Conservation (phyloP, 2,797 vertebrate genomes). For the Thaleichthys pacificus region DNA sequence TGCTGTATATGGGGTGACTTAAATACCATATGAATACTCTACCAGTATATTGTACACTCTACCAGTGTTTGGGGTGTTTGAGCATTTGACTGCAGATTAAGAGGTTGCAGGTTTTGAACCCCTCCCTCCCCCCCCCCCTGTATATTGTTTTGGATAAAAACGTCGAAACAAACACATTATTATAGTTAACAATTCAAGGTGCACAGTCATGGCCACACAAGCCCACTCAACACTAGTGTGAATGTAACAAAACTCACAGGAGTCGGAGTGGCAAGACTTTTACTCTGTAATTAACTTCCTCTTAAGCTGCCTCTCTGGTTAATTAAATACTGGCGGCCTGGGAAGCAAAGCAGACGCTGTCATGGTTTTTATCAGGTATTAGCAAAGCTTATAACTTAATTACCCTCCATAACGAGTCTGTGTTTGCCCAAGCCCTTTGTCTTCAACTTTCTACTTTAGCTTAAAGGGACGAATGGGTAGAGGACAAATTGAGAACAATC, state of each 20-base stretch:
- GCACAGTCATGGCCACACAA: background rate
- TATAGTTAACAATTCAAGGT: too few species aligned
- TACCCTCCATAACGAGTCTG: slow-evolving; percentile 30
- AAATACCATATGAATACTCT: too few species aligned
- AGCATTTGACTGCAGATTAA: too few species aligned
- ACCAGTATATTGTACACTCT: too few species aligned
- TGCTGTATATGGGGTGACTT: too few species aligned
- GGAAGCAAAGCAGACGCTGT: slow-evolving; percentile 32
- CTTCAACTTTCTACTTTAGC: background rate
- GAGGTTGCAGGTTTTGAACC: too few species aligned
- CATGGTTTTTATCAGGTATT: slow-evolving; percentile 37
- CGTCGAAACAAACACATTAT: too few species aligned
- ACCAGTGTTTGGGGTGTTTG: too few species aligned
- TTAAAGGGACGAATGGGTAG: background rate
- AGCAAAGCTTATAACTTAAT: slow-evolving; percentile 63
- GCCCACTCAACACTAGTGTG: background rate
- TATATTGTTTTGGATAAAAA: too few species aligned
- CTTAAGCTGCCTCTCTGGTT: slow-evolving; percentile 57
- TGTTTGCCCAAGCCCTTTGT: slow-evolving; percentile 1
- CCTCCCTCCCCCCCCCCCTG: too few species aligned
- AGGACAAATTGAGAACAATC: background rate
- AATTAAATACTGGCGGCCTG: slow-evolving; percentile 44
- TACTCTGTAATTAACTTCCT: slow-evolving; percentile 65
- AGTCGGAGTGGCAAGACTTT: slow-evolving; percentile 29
- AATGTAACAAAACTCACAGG: slow-evolving; percentile 13